A percentile compares a stretch with the other conserved stretches of the same genome.
Conservation (phyloP, 2,797 vertebrate species). For the Pseudopleuronectes americanus region DNA sequence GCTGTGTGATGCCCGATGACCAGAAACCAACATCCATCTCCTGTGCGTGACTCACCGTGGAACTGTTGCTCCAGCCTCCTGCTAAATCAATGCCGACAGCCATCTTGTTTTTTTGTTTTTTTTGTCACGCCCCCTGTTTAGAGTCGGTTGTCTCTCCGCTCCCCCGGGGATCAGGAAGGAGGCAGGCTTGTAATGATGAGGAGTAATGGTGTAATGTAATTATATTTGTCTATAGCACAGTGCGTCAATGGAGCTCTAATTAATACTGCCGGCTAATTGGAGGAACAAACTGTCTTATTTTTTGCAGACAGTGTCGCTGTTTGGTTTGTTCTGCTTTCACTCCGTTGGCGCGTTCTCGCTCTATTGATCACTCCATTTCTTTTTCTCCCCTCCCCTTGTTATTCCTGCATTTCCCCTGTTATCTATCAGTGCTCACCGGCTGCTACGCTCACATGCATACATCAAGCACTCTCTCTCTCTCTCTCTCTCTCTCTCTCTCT, state of each 20-base stretch:
- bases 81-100: conserved; percentile 57
- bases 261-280: conserved; percentile 60
- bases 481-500: not conserved
- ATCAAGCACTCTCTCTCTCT: not conserved
- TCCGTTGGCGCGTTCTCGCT: conserved; percentile 3
- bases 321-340: conserved; percentile 30
- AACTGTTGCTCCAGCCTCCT: conserved; percentile 25
- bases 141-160: conserved; percentile 33
- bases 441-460: conserved; percentile 4
- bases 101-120: conserved; percentile 32
- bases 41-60: conserved; percentile 36
- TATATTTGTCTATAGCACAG: conserved; percentile 66
- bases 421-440: conserved; percentile 15
- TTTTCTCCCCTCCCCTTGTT: not conserved
- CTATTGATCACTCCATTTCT: conserved; percentile 32
- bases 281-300: conserved; percentile 54
- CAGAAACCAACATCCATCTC: conserved; percentile 53
- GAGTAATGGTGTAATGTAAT: conserved; percentile 68
- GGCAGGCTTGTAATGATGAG: conserved; percentile 48
- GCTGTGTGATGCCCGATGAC: conserved; percentile 42
- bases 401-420: conserved; percentile 24
- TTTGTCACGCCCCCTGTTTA: conserved; percentile 33
- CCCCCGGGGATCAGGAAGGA: conserved; percentile 43
- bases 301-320: conserved; percentile 41
- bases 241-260: conserved; percentile 54